Base-by-base conservation (phyloP, 1,140 invertebrate genomes). In the Drosophila pseudoobscura region DNA sequence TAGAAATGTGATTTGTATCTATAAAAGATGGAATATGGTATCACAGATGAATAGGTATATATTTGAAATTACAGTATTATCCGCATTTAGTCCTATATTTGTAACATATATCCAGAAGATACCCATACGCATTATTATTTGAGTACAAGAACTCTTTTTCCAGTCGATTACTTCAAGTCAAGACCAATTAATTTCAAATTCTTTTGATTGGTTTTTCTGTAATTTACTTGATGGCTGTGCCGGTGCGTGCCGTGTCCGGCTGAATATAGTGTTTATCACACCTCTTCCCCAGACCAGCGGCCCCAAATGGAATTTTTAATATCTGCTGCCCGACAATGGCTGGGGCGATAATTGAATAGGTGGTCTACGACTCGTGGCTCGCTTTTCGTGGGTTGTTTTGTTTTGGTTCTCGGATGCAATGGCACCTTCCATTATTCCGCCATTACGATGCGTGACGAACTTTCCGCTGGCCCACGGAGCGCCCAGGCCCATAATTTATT, bases 261-360 rank as follows among this genome's bases (percentile, higher is more conserved):
- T 75, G 15, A 69, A 57, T 49, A 58, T 45, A 46, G n/a, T 69
- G 50, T 62, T 63, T 62, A 47, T 65, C 50, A 76, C 76, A 55
- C 55, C 58, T 35, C 49, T 46, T 24, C n/a, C 9, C 20, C 13
- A n/a, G 15, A 45, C 7, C 22, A 4, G 7, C 11, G 43, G 20
- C 62, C 11, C 31, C 22, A 71, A 83, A 83, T 76, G 39, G 76
- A 80, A 85, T 84, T 80, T 85, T 85, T 70, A 80, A 85, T 85
- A 31, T 49, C 2, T 53, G 17, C 6, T 54, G 50, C 43, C 50
- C 47, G 51, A 15, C 46, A 50, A 9, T 24, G 54, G 29, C 54
- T 31, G 29, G 29, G 44, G 44, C 44, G 47, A 45, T 80, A 80
- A 84, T 85, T 74, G 72, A 77, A 69, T 52, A 52, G 76, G 76